Conservation (phyloP, 2,113 vertebrate genomes). For the Zonotrichia leucophrys region DNA sequence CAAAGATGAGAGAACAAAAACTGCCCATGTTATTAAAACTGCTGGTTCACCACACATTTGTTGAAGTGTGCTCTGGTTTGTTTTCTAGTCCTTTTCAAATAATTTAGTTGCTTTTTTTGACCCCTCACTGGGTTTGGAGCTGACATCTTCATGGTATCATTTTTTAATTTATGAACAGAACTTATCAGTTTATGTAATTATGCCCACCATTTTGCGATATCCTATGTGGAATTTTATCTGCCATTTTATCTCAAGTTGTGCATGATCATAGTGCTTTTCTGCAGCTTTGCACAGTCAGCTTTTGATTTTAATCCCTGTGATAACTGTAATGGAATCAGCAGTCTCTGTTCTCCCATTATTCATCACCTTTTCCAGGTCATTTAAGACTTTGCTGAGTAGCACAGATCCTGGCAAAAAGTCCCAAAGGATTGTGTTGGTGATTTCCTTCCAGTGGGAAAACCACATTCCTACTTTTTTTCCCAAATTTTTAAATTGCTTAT, state of each 20-base stretch:
- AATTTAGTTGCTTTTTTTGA: not conserved
- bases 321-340: conserved; percentile 38
- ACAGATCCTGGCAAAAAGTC: not conserved
- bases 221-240: not conserved
- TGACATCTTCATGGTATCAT: not conserved
- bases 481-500: not conserved
- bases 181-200: not conserved
- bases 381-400: conserved; percentile 41
- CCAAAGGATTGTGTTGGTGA: not conserved
- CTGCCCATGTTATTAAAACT: not conserved
- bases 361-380: conserved; percentile 46
- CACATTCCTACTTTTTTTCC: not conserved
- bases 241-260: not conserved
- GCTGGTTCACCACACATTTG: not conserved
- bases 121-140: not conserved
- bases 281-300: conserved; percentile 33
- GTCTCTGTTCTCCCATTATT: conserved; percentile 9
- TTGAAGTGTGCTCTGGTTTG: not conserved
- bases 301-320: not conserved
- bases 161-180: not conserved
- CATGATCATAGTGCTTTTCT: not conserved
- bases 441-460: not conserved
- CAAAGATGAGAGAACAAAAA: not conserved
- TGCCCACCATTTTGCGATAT: not conserved
- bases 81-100: not conserved